These are phyloP conservation scores for Notarius quadriscutis DNA, from an alignment of 2,113 vertebrate genomes.

Conservation along the genomic window DNA sequence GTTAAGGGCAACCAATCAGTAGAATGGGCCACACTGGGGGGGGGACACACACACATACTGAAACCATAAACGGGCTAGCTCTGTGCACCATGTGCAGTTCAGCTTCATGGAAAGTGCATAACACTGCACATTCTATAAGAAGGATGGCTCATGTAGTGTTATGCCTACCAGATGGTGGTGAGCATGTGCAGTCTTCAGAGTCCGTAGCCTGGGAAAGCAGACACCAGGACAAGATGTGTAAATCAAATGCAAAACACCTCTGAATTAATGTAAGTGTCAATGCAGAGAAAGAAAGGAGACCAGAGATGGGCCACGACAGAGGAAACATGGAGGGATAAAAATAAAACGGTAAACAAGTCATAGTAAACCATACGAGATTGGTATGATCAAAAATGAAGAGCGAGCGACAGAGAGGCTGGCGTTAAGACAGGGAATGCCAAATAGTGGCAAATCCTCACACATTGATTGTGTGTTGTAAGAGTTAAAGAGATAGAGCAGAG, in stretches of 20 bases:
- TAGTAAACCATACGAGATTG: slow-evolving; percentile 39
- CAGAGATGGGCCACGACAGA: background rate
- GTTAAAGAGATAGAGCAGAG: slow-evolving; percentile 48
- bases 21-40: background rate
- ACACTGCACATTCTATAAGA: slow-evolving; percentile 19
- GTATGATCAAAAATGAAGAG: slow-evolving; percentile 39
- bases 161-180: background rate
- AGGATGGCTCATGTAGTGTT: slow-evolving; percentile 17
- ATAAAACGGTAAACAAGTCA: slow-evolving; percentile 44
- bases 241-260: background rate
- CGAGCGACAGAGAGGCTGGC: slow-evolving; percentile 43
- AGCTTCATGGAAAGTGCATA: slow-evolving; percentile 12
- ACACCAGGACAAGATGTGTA: slow-evolving; percentile 7
- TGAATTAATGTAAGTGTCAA: background rate
- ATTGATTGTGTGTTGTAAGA: slow-evolving; percentile 33
- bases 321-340: background rate
- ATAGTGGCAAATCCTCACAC: slow-evolving; percentile 27
- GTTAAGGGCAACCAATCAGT: background rate
- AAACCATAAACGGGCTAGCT: slow-evolving; percentile 28
- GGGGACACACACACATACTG: background rate
- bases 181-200: background rate
- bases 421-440: slow-evolving; percentile 55
- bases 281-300: background rate
- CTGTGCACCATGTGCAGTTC: slow-evolving; percentile 17
- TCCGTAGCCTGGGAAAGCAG: slow-evolving; percentile 15